A percentile compares a stretch with the other conserved stretches of the same genome.
These are phyloP conservation scores for Carduelis carduelis DNA, from an alignment of 2,797 vertebrate genomes.

Conservation along the genomic window DNA sequence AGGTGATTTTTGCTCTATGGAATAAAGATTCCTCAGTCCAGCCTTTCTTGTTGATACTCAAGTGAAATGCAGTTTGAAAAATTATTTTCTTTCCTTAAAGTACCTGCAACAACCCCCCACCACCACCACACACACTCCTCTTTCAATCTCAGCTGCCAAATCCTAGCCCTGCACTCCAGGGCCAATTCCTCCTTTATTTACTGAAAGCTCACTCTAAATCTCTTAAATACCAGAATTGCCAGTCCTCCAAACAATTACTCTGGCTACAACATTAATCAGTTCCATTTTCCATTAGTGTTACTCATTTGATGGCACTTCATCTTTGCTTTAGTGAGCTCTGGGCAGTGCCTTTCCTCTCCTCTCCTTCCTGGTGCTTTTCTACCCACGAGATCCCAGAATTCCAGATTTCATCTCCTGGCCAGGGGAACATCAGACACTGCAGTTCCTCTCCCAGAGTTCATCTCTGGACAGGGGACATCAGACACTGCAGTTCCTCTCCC, in stretches of 20 bases:
- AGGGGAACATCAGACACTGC: too few species aligned
- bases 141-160: background rate
- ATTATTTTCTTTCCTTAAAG: background rate
- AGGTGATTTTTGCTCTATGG: background rate
- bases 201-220: conserved; percentile 47
- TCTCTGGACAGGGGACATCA: background rate
- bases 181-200: conserved; percentile 44
- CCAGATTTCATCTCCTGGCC: background rate
- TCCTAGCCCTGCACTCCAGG: conserved; percentile 10
- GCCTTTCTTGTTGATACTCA: background rate
- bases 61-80: background rate
- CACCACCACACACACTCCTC: too few species aligned
- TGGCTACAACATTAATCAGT: background rate
- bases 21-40: background rate
- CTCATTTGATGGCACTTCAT: background rate
- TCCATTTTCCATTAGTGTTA: background rate
- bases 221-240: background rate
- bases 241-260: conserved; percentile 23
- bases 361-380: background rate
- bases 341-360: background rate
- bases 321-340: background rate
- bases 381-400: background rate
- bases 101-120: background rate
- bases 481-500: background rate
- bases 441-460: background rate